Percentiles rank a stretch among this genome's conserved stretches.
These are phyloP conservation scores for Perognathus longimembris DNA, from an alignment of 2,113 vertebrate genomes.

Conservation along the genomic window DNA sequence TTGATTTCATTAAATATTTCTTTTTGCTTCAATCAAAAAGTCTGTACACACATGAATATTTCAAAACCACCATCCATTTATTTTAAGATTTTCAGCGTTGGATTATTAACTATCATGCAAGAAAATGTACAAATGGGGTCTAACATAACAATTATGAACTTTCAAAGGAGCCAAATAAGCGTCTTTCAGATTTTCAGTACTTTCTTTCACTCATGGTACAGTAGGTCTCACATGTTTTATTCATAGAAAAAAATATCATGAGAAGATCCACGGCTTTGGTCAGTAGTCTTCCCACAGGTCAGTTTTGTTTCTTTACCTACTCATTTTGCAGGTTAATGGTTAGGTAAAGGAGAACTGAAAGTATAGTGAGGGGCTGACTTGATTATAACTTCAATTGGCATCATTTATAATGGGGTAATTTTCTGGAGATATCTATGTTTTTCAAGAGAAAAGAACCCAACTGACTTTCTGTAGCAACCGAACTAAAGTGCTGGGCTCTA, in stretches of 20 bases:
- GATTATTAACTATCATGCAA: constrained; percentile 51
- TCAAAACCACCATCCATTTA: constrained; percentile 62
- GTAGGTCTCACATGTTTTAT: background rate
- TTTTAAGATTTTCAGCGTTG: constrained; percentile 56
- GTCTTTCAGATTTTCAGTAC: background rate
- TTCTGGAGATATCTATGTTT: background rate
- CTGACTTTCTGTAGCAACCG: background rate
- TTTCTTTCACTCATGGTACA: background rate
- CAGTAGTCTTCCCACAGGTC: background rate
- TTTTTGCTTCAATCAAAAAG: constrained; percentile 75
- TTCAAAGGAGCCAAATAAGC: constrained; percentile 20
- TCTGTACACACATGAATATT: constrained; percentile 75
- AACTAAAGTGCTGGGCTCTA: background rate
- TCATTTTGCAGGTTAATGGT: background rate
- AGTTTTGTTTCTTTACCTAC: background rate
- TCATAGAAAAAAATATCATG: background rate
- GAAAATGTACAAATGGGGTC: background rate
- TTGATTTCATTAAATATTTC: constrained; percentile 76
- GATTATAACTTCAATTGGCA: background rate
- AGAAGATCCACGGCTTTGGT: background rate
- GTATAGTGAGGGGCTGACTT: background rate
- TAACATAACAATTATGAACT: background rate
- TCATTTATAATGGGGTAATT: background rate
- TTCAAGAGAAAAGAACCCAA: background rate
- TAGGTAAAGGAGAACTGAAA: background rate